These are phyloP conservation scores for Tragelaphus strepsiceros DNA, from an alignment of 2,113 vertebrate genomes.

Conservation along the genomic window DNA sequence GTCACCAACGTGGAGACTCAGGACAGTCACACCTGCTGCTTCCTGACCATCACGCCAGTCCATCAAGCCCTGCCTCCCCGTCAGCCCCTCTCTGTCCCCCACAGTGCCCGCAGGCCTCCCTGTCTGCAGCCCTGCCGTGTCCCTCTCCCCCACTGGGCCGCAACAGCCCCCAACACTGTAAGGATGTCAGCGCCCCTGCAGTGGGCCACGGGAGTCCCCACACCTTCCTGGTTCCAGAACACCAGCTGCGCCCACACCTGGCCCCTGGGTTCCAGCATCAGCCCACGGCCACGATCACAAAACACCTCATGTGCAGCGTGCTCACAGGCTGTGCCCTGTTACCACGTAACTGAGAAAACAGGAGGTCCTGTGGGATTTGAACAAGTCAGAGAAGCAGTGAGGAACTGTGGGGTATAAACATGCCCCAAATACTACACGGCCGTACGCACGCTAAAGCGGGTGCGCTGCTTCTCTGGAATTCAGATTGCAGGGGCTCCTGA, in stretches of 20 bases:
- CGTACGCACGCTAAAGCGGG: not conserved
- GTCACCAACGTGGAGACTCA: not conserved
- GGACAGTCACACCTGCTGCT: not conserved
- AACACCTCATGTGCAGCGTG: not conserved
- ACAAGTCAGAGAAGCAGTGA: not conserved
- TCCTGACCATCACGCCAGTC: not conserved
- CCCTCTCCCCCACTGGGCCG: not conserved
- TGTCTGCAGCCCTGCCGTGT: fast-evolving
- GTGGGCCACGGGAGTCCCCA: not conserved
- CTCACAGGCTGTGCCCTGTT: not conserved
- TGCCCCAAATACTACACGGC: not conserved
- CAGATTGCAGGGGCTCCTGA: not conserved
- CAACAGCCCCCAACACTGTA: fast-evolving
- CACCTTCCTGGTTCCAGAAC: not conserved
- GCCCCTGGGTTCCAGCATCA: not conserved
- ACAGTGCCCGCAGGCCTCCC: fast-evolving
- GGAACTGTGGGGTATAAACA: not conserved
- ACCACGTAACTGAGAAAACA: not conserved
- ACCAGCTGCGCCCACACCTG: not conserved
- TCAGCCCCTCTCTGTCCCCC: not conserved
- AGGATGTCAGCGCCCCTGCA: fast-evolving
- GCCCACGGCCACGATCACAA: not conserved
- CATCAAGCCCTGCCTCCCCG: not conserved
- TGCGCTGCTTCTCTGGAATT: not conserved
- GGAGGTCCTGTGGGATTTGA: not conserved